Conservation (phyloP, 1,140 invertebrate species). For the Apolygus lucorum region DNA sequence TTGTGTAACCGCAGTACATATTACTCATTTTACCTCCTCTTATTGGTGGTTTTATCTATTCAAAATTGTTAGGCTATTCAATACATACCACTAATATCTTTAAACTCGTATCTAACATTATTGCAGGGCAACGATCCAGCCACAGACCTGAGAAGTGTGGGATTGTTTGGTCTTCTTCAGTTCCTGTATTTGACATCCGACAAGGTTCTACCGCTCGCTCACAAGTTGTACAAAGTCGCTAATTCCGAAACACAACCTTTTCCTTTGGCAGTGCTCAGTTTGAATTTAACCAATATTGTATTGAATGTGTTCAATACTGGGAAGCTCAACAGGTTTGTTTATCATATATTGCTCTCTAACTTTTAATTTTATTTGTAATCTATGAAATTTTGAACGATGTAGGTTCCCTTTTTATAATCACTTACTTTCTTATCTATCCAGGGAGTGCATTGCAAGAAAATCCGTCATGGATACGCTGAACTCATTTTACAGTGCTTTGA, state of each 20-base stretch:
- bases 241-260: constrained; percentile 46
- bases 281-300: constrained; percentile 48
- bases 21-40: too few relatives aligned
- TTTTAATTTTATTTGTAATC: neutral
- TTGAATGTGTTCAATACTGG: constrained; percentile 46
- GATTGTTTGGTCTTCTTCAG: constrained; percentile 46
- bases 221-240: constrained; percentile 45
- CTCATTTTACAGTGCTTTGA: constrained; percentile 44
- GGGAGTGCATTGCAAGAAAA: constrained; percentile 43
- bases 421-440: constrained; percentile 35
- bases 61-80: too few relatives aligned
- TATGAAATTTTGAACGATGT: constrained; percentile 9
- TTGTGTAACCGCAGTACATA: too few relatives aligned
- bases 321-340: constrained; percentile 43
- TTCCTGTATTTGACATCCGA: constrained; percentile 42
- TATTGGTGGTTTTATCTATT: too few relatives aligned
- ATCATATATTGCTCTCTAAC: neutral
- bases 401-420: too few relatives aligned
- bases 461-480: constrained; percentile 44
- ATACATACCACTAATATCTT: too few relatives aligned
- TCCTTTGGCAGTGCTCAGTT: constrained; percentile 48
- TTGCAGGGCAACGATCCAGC: constrained; percentile 46
- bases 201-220: constrained; percentile 39
- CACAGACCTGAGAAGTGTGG: constrained; percentile 48
- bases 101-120: constrained; percentile 18